Evolutionary conservation across 2,113 vertebrate species (phyloP).

Genomic region (Gadus chalcogrammus): DNA sequence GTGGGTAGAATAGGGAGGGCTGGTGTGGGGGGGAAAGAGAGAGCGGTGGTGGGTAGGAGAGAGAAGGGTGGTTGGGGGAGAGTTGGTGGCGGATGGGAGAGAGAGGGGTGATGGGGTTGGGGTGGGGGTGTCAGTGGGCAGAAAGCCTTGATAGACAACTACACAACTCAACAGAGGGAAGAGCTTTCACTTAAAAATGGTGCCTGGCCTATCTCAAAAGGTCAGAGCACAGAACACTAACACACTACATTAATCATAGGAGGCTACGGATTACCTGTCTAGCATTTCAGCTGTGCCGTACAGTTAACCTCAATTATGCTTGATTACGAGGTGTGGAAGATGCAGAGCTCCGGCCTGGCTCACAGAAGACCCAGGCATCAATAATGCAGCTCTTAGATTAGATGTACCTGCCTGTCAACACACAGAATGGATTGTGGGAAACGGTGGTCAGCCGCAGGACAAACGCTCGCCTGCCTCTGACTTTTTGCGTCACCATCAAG

Average conservation of each 20-base stretch:
- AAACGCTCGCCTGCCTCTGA: slow-evolving; percentile 9
- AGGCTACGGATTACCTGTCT: slow-evolving; percentile 72
- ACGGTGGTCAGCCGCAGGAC: not conserved
- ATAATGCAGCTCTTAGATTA: slow-evolving; percentile 68
- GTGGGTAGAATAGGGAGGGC: slow-evolving; percentile 22
- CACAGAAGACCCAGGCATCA: slow-evolving; percentile 66
- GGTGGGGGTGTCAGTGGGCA: slow-evolving; percentile 23
- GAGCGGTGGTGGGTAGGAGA: too few species aligned
- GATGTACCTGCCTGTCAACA: slow-evolving; percentile 50
- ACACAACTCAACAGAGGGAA: slow-evolving; percentile 61
- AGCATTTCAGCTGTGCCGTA: slow-evolving; percentile 67
- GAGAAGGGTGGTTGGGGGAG: too few species aligned
- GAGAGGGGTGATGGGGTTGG: not conserved
- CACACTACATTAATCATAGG: slow-evolving; percentile 78
- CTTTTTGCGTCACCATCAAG: too few species aligned
- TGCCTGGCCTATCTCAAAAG: slow-evolving; percentile 79
- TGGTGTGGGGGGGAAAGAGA: not conserved
- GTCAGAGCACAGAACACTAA: slow-evolving; percentile 67
- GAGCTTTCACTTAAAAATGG: slow-evolving; percentile 78
- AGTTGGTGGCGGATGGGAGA: too few species aligned
- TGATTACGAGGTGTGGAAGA: slow-evolving; percentile 78
- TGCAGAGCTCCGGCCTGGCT: slow-evolving; percentile 23
- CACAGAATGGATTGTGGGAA: not conserved
- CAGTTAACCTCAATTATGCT: slow-evolving; percentile 76
- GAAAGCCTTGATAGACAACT: slow-evolving; percentile 74